Conservation (phyloP, 2,888 invertebrate species). For the Dioctria linearis region DNA sequence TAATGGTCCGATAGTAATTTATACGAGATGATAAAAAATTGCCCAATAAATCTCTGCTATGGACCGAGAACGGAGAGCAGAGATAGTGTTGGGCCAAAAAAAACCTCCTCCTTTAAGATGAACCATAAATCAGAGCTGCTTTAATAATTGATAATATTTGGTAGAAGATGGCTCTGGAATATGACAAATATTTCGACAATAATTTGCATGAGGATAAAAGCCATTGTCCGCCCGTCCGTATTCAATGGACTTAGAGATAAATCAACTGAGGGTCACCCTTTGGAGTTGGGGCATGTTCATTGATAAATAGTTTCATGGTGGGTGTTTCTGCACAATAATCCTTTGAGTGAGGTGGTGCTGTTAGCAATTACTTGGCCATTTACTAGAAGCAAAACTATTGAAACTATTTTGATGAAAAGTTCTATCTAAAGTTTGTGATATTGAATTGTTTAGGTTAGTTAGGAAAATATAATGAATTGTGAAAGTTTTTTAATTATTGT, state of each 20-base stretch:
- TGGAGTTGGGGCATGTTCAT: slow-evolving; percentile 7
- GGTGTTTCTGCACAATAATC: slow-evolving; percentile 2
- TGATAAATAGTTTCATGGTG: slow-evolving; percentile 15
- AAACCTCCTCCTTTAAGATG: slow-evolving; percentile 38
- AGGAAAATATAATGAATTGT: too few relatives aligned
- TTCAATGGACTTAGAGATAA: slow-evolving; percentile 23
- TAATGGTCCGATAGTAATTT: slow-evolving; percentile 57
- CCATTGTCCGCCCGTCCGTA: slow-evolving; percentile 49
- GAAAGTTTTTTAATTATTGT: too few relatives aligned
- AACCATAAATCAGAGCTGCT: slow-evolving; percentile 52
- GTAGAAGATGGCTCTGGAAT: slow-evolving; percentile 33
- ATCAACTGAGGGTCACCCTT: slow-evolving; percentile 31
- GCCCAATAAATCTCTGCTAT: slow-evolving; percentile 55
- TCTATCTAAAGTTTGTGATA: too few relatives aligned
- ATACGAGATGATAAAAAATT: slow-evolving; percentile 58
- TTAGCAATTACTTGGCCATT: slow-evolving; percentile 35
- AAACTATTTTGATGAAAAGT: slow-evolving; percentile 25
- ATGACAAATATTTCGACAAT: slow-evolving; percentile 56
- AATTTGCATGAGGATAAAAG: slow-evolving; percentile 55
- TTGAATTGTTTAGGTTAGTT: too few relatives aligned
- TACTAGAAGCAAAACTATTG: slow-evolving; percentile 29
- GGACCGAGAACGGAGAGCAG: background rate
- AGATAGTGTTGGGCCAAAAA: slow-evolving; percentile 27
- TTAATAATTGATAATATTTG: slow-evolving; percentile 57
- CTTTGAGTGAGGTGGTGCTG: slow-evolving; percentile 9